Conservation (phyloP, 1,140 invertebrate genomes). For the Ceratosolen solmsi region DNA sequence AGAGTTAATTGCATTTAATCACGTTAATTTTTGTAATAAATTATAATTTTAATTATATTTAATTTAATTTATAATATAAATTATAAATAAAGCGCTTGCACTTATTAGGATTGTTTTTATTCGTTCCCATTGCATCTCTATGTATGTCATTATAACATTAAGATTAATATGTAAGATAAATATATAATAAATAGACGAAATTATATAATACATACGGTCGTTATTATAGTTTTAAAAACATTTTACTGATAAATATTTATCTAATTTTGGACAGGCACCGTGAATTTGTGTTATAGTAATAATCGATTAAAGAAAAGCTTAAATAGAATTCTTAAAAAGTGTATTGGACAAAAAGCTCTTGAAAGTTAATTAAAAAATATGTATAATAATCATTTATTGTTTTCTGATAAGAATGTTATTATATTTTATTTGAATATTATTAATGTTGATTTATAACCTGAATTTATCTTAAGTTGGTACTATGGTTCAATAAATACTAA, state of each 20-base stretch:
- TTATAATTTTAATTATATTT: neutral
- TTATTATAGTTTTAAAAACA: neutral
- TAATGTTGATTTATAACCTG: neutral
- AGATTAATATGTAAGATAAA: neutral
- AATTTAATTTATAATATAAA: neutral
- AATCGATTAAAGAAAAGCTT: no score
- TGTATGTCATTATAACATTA: neutral
- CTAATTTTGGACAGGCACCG: neutral
- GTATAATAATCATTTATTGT: no score
- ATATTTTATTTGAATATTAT: neutral
- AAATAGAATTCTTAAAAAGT: no score
- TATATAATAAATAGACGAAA: no score
- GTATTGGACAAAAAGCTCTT: no score
- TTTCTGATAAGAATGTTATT: no score
- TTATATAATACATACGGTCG: neutral
- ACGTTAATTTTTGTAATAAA: no score
- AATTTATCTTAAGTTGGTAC: no score
- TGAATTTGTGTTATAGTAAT: no score
- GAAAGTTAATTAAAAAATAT: no score
- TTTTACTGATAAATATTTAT: neutral
- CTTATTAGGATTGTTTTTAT: neutral
- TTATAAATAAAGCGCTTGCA: neutral
- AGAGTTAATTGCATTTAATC: no score
- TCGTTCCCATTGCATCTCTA: neutral
- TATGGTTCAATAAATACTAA: neutral